Conservation (phyloP, 2,113 vertebrate species). For the Eclectus roratus region DNA sequence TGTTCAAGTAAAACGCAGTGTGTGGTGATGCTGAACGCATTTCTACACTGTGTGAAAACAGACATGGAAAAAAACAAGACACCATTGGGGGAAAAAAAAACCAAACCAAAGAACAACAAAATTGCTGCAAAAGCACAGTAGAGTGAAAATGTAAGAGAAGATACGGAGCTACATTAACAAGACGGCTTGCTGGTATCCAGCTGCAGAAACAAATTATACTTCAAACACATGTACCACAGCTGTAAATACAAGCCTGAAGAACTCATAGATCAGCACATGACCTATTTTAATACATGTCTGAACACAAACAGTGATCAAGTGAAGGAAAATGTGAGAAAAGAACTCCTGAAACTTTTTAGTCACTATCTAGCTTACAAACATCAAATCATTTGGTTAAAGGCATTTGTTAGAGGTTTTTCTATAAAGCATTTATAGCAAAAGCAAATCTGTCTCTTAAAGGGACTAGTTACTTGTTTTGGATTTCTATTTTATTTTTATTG, state of each 20-base stretch:
- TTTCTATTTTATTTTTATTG: not conserved
- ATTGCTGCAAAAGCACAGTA: slow-evolving; percentile 23
- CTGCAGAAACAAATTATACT: slow-evolving; percentile 58
- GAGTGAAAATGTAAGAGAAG: slow-evolving; percentile 44
- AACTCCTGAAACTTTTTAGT: not conserved
- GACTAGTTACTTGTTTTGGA: not conserved
- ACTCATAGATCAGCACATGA: not conserved
- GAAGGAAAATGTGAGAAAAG: not conserved
- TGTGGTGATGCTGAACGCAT: not conserved
- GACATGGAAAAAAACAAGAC: not conserved
- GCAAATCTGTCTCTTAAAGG: not conserved
- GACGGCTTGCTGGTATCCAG: slow-evolving; percentile 46
- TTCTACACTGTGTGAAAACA: slow-evolving; percentile 14
- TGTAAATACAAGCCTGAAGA: not conserved
- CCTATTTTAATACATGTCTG: not conserved
- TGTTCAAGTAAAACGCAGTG: not conserved
- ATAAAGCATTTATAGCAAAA: not conserved
- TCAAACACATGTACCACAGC: slow-evolving; percentile 23
- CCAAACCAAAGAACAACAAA: not conserved
- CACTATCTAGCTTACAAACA: not conserved
- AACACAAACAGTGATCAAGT: not conserved
- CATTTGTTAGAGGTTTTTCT: not conserved
- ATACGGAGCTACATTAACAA: slow-evolving; percentile 30
- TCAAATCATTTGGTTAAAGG: not conserved
- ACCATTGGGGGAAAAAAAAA: not conserved